Evolutionary conservation across 2,888 invertebrate genomes (phyloP), one percentile per base, ranked within the genome.

Genomic region (Leptogaster cylindrica): DNA sequence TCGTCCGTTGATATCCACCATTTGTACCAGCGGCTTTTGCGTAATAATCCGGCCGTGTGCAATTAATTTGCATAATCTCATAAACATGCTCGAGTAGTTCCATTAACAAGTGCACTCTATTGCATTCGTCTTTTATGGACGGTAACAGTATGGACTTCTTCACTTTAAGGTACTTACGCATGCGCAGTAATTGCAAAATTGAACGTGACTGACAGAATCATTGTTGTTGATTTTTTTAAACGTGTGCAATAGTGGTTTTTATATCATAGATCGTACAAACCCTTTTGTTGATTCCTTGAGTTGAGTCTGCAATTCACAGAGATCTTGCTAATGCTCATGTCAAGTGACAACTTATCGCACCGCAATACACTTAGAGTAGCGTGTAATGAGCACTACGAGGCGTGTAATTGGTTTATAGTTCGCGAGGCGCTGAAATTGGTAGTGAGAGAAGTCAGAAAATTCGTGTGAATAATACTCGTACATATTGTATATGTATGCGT

Each of bases 51-150:
- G 51, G 25, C 12, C 16, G 12, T 12, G 28, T 27, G 27, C 25
- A 55, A 55, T 55, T 55, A 55, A 55, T 55, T 55, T 55, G 55
- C 55, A 55, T 55, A 55, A 55, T 55, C 55, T 33, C 23, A 55
- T 55, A 55, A 55, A 55, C 55, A 55, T 55, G 55, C 33, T 55
- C 33, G 55, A 55, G 36, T 55, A 36, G 33, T 55, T 55, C 55
- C 55, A 55, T 55, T 55, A 55, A 55, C 36, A 46, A 46, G 46
- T 46, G 23, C 46, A 46, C 4, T n/a, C n/a, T n/a, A n/a, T n/a
- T n/a, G n/a, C n/a, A n/a, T n/a, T n/a, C n/a, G n/a, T n/a, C n/a
- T n/a, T n/a, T n/a, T n/a, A n/a, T n/a, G n/a, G n/a, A n/a, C n/a
- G n/a, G n/a, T n/a, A n/a, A n/a, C n/a, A n/a, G n/a, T n/a, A n/a